Evolutionary conservation across 2,888 invertebrate species (phyloP), one percentile per base, ranked within the genome.

Genomic region (Dryomyza anilis): DNA sequence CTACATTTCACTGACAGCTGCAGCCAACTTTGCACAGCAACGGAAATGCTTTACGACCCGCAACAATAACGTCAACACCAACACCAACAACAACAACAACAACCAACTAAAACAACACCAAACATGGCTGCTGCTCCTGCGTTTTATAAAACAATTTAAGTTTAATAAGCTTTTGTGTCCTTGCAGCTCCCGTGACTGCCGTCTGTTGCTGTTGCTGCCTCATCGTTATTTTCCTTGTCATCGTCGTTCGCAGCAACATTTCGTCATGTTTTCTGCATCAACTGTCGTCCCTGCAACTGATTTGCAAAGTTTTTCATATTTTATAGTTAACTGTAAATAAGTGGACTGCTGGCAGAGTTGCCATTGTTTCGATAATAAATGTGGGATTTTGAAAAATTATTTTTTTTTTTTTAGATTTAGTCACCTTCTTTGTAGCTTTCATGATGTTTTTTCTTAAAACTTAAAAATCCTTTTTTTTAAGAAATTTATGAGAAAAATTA

Each of bases 121-220:
- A n/a, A n/a, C n/a, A n/a, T n/a, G n/a, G 56, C 23, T 56, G 56
- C 30, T 56, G 39, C 36, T 39, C 30, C 14, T 46, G 25, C 52
- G 30, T 36, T 36, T 43, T 43, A 43, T 53, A 39, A 30, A 61
- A 53, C 61, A 61, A 61, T 61, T 61, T 53, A 27, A 53, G 43
- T 61, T 61, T 61, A 61, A 61, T 61, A 53, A 52, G 61, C 25
- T 61, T 39, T 53, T 53, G 19, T 19, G 25, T 43, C 29, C 52
- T 19, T 21, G n/a, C 16, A 25, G 19, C n/a, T 33, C 10, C 16
- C 12, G 19, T 16, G 16, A 1, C 30, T 55, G 14, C 21, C 33
- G 12, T 33, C 7, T 55, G 30, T 12, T 10, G 16, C 55, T 29
- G n/a, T 12, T 48, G 25, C 33, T 52, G 16, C 16, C 19, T 52